These are phyloP conservation scores for Hycleus cichorii DNA, from an alignment of 1,140 invertebrate species.

Conservation along the genomic window DNA sequence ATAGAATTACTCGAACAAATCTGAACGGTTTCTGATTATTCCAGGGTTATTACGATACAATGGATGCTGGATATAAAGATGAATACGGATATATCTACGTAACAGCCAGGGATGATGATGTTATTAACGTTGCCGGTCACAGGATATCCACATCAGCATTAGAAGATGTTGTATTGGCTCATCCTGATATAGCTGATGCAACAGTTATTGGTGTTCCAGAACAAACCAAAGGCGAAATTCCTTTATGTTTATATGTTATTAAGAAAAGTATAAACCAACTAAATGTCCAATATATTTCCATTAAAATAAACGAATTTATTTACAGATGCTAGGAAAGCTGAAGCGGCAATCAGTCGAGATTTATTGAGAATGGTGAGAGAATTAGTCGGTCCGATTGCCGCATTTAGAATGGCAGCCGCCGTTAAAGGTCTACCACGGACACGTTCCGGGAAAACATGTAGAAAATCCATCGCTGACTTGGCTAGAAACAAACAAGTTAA, in stretches of 20 bases:
- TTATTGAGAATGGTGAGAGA: slow-evolving; percentile 66
- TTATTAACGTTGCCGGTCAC: slow-evolving; percentile 94
- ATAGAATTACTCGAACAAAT: slow-evolving; percentile 1
- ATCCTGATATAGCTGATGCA: slow-evolving; percentile 73
- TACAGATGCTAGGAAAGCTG: slow-evolving; percentile 48
- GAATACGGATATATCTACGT: slow-evolving; percentile 80
- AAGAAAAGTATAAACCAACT: slow-evolving; percentile 45
- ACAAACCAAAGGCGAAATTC: slow-evolving; percentile 80
- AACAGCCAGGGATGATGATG: slow-evolving; percentile 84
- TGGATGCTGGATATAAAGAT: slow-evolving; percentile 86
- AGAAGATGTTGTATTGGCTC: slow-evolving; percentile 80
- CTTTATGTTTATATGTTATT: slow-evolving; percentile 77
- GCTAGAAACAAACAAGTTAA: slow-evolving; percentile 70
- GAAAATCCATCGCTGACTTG: slow-evolving; percentile 78
- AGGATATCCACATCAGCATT: slow-evolving; percentile 78
- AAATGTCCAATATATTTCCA: slow-evolving; percentile 15
- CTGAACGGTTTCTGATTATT: not conserved
- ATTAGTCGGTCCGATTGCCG: slow-evolving; percentile 81
- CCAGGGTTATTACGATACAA: slow-evolving; percentile 92
- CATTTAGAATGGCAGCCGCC: slow-evolving; percentile 67
- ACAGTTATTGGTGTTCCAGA: slow-evolving; percentile 87
- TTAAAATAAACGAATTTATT: slow-evolving; percentile 15
- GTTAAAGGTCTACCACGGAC: slow-evolving; percentile 65
- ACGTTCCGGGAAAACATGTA: slow-evolving; percentile 63
- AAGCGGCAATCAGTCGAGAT: slow-evolving; percentile 56